Base-by-base conservation (phyloP, 2,797 vertebrate genomes). In the Cetoscarus ocellatus region DNA sequence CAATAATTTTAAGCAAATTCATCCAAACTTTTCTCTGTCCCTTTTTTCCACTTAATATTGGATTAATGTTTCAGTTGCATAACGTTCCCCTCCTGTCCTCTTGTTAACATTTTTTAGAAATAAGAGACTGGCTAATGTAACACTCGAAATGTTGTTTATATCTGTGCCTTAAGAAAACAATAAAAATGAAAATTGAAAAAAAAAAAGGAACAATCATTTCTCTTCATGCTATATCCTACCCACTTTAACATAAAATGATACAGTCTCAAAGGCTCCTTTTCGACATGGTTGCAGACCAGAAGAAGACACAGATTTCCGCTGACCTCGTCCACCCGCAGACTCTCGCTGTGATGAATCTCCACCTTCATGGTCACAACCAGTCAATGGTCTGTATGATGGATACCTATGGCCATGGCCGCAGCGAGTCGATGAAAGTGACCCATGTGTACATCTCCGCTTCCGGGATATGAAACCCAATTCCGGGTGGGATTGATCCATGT, bases 381-480 rank as follows among this genome's bases (percentile, higher is more conserved):
- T 80, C 86, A 84, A 69, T 86, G 86, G 84, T 64, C 68, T 51
- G 17, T 67, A 84, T 76, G 87, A 90, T 67, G 80, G 85, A 91
- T 84, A 82, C 84, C 76, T 75, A 73, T 72, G 83, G 72, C 73
- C 71, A 59, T 73, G 87, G 88, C 85, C 78, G 38, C 83, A 75
- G 80, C 5, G 43, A 83, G 82, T 81, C 85, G 56, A 89, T 89
- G 88, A 90, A 88, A 93, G 86, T 86, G 89, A 88, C 87, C 90
- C 82, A 66, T 87, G 86, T 90, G 85, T 84, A 88, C 82, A 70
- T 87, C 84, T 72, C 66, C 73, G 87, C 88, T 92, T 94, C 91
- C 90, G 85, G 91, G 85, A 93, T 67, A 83, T 87, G 91, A 90
- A 93, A 92, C 89, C 81, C 69, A 88, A 93, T 89, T 90, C 90